phyloP scores from a whole-genome alignment of 1,140 invertebrate genomes.

The Atta colombica region DNA sequence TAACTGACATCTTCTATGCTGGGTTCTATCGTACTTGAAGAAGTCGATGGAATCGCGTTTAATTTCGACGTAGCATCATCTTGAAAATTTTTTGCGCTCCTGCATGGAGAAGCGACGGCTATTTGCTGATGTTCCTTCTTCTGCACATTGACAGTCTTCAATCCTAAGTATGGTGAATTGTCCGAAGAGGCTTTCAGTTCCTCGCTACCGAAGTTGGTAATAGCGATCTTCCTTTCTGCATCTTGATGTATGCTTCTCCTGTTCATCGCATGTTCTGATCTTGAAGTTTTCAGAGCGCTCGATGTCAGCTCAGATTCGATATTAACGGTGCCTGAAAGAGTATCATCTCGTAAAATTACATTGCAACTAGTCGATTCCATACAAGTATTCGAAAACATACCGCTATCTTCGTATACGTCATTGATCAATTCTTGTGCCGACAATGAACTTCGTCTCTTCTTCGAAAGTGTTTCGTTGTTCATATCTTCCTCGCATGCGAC shows the following conservation, averaged over 20 bases:
- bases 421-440: conserved; percentile 9
- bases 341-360: not conserved
- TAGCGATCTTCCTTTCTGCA: not conserved
- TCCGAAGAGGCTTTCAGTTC: conserved; percentile 13
- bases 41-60: conserved; percentile 22
- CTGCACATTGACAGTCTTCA: conserved; percentile 54
- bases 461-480: not conserved
- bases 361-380: not conserved
- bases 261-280: not conserved
- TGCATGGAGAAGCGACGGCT: not conserved
- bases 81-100: conserved; percentile 1
- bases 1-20: conserved; percentile 6
- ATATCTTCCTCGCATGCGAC: not conserved
- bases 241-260: conserved; percentile 33
- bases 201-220: not conserved
- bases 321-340: conserved; percentile 14
- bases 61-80: conserved; percentile 6
- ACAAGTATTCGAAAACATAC: not conserved
- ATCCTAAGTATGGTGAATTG: not conserved
- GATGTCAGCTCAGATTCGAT: not conserved
- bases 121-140: conserved; percentile 65
- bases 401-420: not conserved
- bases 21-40: conserved; percentile 16
- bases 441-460: not conserved
- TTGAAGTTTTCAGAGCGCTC: not conserved